Percentiles rank a stretch among this genome's conserved stretches.
phyloP scores from a whole-genome alignment of 2,888 invertebrate species.

The Diarsia mendica region DNA sequence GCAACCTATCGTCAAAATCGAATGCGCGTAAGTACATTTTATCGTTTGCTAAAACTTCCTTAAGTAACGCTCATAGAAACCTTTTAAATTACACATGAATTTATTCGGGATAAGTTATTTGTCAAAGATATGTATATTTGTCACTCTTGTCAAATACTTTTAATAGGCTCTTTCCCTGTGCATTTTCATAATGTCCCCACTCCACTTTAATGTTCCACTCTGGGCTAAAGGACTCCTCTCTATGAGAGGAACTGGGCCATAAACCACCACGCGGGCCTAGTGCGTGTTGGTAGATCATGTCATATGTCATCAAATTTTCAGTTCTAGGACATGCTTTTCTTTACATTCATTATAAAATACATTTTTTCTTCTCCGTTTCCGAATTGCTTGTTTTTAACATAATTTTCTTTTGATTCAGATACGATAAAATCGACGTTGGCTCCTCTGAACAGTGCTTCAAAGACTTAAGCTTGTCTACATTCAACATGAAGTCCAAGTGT shows the following conservation, averaged over 20 bases:
- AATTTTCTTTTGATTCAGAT: slow-evolving; percentile 9
- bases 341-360: no score
- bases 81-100: slow-evolving; percentile 2
- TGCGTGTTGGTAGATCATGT: no score
- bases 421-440: background rate
- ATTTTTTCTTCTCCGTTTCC: no score
- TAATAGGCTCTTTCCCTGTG: background rate
- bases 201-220: no score
- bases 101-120: background rate
- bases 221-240: no score
- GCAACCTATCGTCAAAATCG: slow-evolving; percentile 28
- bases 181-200: background rate
- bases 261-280: no score
- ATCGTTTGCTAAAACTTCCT: background rate
- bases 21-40: slow-evolving; percentile 51
- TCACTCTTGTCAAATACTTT: background rate
- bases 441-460: slow-evolving; percentile 36
- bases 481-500: slow-evolving; percentile 29
- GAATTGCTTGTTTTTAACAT: background rate
- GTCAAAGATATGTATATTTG: background rate
- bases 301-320: no score
- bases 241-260: no score
- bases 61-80: background rate
- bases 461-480: slow-evolving; percentile 14
- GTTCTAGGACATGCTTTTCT: no score